A percentile compares a stretch with the other conserved stretches of the same genome.
These are phyloP conservation scores for Myiotriccus ornatus DNA, from an alignment of 2,797 vertebrate species.

Conservation along the genomic window DNA sequence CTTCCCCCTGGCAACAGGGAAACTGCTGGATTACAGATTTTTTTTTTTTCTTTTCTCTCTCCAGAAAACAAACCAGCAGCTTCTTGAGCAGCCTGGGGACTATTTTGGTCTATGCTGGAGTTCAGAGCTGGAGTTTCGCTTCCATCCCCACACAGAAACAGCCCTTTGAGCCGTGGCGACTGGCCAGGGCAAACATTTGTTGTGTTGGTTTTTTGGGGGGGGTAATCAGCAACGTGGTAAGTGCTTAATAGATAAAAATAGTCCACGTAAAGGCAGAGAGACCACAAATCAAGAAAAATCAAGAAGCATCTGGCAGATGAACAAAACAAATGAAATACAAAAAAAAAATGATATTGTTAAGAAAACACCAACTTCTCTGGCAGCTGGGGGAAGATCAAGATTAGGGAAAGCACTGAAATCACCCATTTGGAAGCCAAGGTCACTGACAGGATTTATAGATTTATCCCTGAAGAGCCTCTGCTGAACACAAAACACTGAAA, in stretches of 20 bases:
- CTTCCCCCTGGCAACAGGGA: conserved; percentile 11
- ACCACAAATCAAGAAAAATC: neutral
- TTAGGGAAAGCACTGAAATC: conserved; percentile 5
- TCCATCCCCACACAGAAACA: neutral
- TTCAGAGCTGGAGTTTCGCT: neutral
- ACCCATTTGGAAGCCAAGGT: conserved; percentile 70
- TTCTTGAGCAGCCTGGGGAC: neutral
- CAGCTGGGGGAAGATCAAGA: conserved; percentile 9
- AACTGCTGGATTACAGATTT: neutral
- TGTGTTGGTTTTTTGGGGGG: neutral
- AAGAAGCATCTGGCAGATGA: neutral
- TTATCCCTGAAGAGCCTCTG: conserved; percentile 77
- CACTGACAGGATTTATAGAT: conserved; percentile 77
- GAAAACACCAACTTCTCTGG: neutral
- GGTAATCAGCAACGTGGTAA: neutral
- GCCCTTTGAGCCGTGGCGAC: neutral
- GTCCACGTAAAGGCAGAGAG: neutral
- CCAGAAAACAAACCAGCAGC: neutral
- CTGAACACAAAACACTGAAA: conserved; percentile 52
- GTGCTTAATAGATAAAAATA: neutral
- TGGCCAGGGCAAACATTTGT: neutral
- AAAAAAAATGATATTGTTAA: neutral
- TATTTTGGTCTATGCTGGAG: neutral
- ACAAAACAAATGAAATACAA: neutral
- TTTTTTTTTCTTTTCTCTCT: neutral